Conservation (phyloP, 2,888 invertebrate species). For the Hydropsyche betteni region DNA sequence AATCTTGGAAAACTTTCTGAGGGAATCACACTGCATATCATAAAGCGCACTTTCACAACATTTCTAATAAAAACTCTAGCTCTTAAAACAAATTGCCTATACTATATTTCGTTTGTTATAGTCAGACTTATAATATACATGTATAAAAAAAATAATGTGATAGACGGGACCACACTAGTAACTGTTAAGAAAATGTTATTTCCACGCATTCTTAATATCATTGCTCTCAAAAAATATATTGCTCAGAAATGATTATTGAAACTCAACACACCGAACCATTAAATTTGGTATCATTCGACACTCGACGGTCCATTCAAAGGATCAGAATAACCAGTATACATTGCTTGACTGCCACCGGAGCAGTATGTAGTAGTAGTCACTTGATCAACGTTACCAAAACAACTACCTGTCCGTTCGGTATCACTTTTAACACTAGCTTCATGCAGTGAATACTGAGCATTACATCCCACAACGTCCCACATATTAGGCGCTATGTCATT, state of each 20-base stretch:
- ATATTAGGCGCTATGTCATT: conserved; percentile 42
- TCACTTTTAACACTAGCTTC: conserved; percentile 40
- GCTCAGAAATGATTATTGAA: conserved; percentile 15
- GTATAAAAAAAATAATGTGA: conserved; percentile 43
- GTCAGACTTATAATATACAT: conserved; percentile 47
- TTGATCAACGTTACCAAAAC: conserved; percentile 43
- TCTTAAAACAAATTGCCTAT: conserved; percentile 35
- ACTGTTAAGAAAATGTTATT: conserved; percentile 7
- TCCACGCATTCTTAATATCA: conserved; percentile 24
- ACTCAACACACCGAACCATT: neutral
- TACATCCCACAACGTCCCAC: conserved; percentile 39
- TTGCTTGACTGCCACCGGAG: conserved; percentile 40
- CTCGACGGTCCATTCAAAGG: conserved; percentile 45
- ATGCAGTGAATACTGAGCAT: conserved; percentile 10
- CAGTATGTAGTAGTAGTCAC: conserved; percentile 49
- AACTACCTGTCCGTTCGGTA: conserved; percentile 43
- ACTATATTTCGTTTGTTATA: conserved; percentile 41
- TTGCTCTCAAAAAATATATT: conserved; percentile 40
- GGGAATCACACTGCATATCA: conserved; percentile 34
- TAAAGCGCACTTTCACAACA: conserved; percentile 48
- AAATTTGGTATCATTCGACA: conserved; percentile 35
- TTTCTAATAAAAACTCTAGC: conserved; percentile 42
- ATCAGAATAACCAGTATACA: conserved; percentile 45
- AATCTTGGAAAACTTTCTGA: conserved; percentile 20
- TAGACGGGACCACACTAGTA: conserved; percentile 18